Percentiles rank a stretch among this genome's conserved stretches.
Conservation (phyloP, 1,140 invertebrate species). For the Proctacanthus coquilletti region DNA sequence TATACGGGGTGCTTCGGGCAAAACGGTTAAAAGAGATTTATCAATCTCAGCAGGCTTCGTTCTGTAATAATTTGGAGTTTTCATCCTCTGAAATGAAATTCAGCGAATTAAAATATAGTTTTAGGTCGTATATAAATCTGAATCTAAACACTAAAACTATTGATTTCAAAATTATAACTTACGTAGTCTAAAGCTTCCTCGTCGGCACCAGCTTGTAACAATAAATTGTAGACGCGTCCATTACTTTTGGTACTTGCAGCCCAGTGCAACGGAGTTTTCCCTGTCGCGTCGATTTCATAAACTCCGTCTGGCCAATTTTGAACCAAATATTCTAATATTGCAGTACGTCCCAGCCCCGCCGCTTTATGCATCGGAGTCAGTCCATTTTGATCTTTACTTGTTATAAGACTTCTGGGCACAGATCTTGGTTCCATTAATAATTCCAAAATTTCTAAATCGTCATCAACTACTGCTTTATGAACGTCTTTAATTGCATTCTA, state of each 20-base stretch:
- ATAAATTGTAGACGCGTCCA: slow-evolving; percentile 51
- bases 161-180: slow-evolving; percentile 31
- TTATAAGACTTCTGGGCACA: slow-evolving; percentile 52
- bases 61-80: slow-evolving; percentile 61
- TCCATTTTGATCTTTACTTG: slow-evolving; percentile 65
- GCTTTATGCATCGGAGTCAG: slow-evolving; percentile 70
- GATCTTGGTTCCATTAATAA: slow-evolving; percentile 47
- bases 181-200: slow-evolving; percentile 68
- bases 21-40: slow-evolving; percentile 41
- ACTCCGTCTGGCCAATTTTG: slow-evolving; percentile 51
- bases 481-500: slow-evolving; percentile 70
- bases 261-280: slow-evolving; percentile 82
- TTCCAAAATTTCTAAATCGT: slow-evolving; percentile 56
- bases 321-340: slow-evolving; percentile 57
- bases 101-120: slow-evolving; percentile 14
- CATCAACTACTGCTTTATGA: slow-evolving; percentile 57
- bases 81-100: slow-evolving; percentile 52
- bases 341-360: slow-evolving; percentile 56
- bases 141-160: too few relatives aligned
- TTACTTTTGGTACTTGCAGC: slow-evolving; percentile 60
- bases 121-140: not conserved
- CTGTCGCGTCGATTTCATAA: slow-evolving; percentile 56
- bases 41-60: slow-evolving; percentile 60
- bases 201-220: slow-evolving; percentile 60
- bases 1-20: slow-evolving; percentile 65